Evolutionary conservation across 2,113 vertebrate species (phyloP), one percentile per base, ranked within the genome.

Genomic region (Nannobrachium achirus): DNA sequence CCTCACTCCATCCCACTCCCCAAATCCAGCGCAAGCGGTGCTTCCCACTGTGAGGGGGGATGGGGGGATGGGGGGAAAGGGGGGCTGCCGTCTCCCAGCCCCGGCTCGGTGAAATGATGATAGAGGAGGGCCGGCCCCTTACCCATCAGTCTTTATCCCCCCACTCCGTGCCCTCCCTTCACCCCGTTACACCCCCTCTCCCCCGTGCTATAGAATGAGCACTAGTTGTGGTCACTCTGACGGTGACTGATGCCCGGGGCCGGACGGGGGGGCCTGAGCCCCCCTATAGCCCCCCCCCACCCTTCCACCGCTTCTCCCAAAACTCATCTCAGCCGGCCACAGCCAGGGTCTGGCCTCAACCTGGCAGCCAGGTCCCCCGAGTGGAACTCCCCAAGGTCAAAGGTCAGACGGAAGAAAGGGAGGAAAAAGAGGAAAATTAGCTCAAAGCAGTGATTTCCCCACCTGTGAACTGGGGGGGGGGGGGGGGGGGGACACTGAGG

Each of bases 31-130:
- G 25, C 25, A 4, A 52, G 78, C 73, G 1, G 76, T 61, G 85
- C 84, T 79, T 82, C 88, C 84, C 81, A 57, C 63, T 79, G 82
- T 76, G 86, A 88, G 78, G 61, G 46, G 48, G 53, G 78, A 76
- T 3, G 25, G 73, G 78, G 48, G 53, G 78, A 76, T 3, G 20
- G 73, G 78, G 20, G 20, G 1, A 4, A 2, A 25, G 1, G 20
- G 20, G 46, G 53, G 78, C 79, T 73, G 78, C 81, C 81, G 83
- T 85, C 86, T 82, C 77, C 33, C 62, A 83, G 77, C 70, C 78
- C 84, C 76, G 85, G 76, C 61, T 81, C 85, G 85, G 78, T 84
- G 82, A 91, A 93, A 93, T 88, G 86, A 92, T 92, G 92, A 93
- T 90, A 71, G 88, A 93, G 63, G 76, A 92, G 87, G 73, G 76